A percentile compares a stretch with the other conserved stretches of the same genome.
phyloP scores from a whole-genome alignment of 1,140 invertebrate species.

The Macrobrachium nipponense region DNA sequence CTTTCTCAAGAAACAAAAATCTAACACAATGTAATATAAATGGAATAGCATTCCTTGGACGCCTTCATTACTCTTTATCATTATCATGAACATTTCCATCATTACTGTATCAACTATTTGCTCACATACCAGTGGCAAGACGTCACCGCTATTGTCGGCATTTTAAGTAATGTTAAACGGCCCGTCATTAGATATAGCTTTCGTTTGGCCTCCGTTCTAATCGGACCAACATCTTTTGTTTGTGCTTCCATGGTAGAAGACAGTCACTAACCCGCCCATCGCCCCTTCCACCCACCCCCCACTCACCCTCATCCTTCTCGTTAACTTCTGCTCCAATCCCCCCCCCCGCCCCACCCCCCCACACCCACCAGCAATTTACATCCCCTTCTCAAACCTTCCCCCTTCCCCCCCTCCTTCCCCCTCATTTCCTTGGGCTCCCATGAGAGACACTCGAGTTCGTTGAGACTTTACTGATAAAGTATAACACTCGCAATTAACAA shows the following conservation, averaged over 20 bases:
- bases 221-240: no score
- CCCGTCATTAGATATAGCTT: no score
- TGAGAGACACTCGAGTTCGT: not conserved
- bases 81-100: no score
- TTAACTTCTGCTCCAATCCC: not conserved
- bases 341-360: not conserved
- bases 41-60: not conserved
- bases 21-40: slow-evolving; percentile 33
- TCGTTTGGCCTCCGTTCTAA: no score
- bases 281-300: slow-evolving; percentile 1
- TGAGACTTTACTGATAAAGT: slow-evolving; percentile 25
- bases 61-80: no score
- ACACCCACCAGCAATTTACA: not conserved
- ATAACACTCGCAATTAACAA: slow-evolving; percentile 40
- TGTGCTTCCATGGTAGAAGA: not conserved
- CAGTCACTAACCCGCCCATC: not conserved
- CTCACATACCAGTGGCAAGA: no score
- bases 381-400: not conserved
- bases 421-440: not conserved
- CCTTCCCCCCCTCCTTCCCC: no score
- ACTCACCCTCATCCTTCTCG: slow-evolving; percentile 9
- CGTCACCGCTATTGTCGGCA: no score
- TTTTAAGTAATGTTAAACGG: no score
- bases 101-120: no score
- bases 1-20: slow-evolving; percentile 24